Evolutionary conservation across 2,888 invertebrate species (phyloP).

Genomic region (Melieria omissa): DNA sequence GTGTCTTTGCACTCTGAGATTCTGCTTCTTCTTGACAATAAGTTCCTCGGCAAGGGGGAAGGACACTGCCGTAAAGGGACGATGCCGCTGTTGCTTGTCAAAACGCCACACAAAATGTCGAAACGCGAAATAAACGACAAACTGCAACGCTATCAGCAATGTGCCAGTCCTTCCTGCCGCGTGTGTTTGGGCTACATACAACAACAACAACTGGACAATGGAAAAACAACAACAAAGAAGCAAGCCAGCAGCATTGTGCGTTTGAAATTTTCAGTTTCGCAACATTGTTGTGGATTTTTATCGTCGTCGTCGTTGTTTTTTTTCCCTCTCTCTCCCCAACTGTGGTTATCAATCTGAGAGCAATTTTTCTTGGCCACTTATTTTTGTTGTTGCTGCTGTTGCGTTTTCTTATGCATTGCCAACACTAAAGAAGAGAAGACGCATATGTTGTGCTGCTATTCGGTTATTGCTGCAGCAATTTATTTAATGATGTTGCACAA

Average conservation of each 20-base stretch:
- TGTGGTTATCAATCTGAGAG: background rate
- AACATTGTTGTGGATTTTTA: too few relatives aligned
- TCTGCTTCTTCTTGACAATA: too few relatives aligned
- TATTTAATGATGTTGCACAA: constrained; percentile 31
- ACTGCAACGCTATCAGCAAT: background rate
- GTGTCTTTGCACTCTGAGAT: too few relatives aligned
- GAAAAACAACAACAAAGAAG: background rate
- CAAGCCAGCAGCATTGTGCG: background rate
- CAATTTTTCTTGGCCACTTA: background rate
- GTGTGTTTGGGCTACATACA: background rate
- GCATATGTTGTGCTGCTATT: background rate
- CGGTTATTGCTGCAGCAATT: constrained; percentile 10
- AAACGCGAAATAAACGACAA: too few relatives aligned
- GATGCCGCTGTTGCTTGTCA: too few relatives aligned
- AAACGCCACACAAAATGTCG: too few relatives aligned
- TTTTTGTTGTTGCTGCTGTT: background rate
- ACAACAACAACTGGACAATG: background rate
- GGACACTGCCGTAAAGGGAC: too few relatives aligned
- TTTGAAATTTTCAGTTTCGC: too few relatives aligned
- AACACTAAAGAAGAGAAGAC: too few relatives aligned
- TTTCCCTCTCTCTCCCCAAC: background rate
- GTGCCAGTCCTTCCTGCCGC: background rate
- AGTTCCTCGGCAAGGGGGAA: too few relatives aligned
- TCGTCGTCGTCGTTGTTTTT: background rate
- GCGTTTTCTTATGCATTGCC: background rate